Evolutionary conservation across 2,113 vertebrate species (phyloP).

Genomic region (Pangasianodon hypophthalmus): DNA sequence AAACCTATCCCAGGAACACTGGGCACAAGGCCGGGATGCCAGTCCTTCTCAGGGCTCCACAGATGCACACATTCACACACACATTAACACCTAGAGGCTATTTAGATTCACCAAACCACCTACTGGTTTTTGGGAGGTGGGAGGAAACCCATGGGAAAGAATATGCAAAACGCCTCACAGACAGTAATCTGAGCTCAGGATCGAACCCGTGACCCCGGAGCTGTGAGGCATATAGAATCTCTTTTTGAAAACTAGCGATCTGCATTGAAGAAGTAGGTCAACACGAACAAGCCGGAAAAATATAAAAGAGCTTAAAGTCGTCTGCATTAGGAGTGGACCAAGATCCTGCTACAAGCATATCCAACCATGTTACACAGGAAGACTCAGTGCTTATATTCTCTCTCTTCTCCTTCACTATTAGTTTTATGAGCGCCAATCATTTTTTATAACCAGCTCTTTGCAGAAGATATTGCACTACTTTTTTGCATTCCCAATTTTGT

Average conservation of each 20-base stretch:
- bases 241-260: neutral
- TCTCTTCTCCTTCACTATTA: neutral
- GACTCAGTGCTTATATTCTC: neutral
- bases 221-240: neutral
- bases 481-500: neutral
- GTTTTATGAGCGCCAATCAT: neutral
- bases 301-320: neutral
- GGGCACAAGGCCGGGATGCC: neutral
- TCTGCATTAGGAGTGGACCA: neutral
- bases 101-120: neutral
- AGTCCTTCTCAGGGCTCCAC: too few species aligned
- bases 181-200: neutral
- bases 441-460: neutral
- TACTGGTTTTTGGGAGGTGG: neutral
- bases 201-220: neutral
- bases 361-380: neutral
- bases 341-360: neutral
- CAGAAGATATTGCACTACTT: neutral
- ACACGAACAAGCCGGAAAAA: neutral
- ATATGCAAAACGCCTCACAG: neutral
- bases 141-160: neutral
- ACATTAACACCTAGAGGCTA: neutral
- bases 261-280: neutral
- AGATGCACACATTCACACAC: neutral
- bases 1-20: neutral